Base-by-base conservation (phyloP, 2,888 invertebrate genomes). In the Tipula unca region DNA sequence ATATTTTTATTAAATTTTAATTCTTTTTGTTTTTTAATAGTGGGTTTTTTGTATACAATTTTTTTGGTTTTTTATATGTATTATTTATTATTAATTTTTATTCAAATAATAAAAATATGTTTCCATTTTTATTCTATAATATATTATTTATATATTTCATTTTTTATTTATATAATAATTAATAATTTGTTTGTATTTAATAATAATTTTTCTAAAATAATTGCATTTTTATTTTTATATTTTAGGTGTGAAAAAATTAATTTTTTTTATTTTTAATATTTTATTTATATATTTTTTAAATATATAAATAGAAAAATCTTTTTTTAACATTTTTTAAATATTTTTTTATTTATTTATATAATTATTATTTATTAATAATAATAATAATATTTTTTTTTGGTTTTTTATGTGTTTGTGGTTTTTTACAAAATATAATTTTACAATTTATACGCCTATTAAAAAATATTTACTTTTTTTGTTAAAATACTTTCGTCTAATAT, bases 401-500 rank as follows among this genome's bases (percentile, higher is more conserved):
- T 17, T 17, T 17, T 54, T 17, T 69, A 25, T 17, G 48, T n/a
- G 20, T 48, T 17, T 39, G 39, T 39, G 39, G 10, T 10, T 69
- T 69, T 69, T 69, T 69, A 69, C 69, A 69, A 69, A 69, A 69
- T 69, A 69, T 69, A 69, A 69, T 25, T 69, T 69, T 69, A 69
- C 69, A 69, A 69, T 69, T 69, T 69, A 10, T 69, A 69, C 25
- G 25, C 69, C 69, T 69, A 69, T 25, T 69, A 69, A 69, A 36
- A 54, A 54, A 82, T 82, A 29, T 82, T 82, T 29, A 82, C 17
- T 83, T 83, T 83, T 82, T 32, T 32, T 32, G 32, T 32, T 82
- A 82, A 82, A 83, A 83, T 83, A 83, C 3, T 32, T 83, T 83
- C 83, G 69, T 83, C 35, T 83, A 89, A 85, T 88, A 89, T 85